A percentile compares a stretch with the other conserved stretches of the same genome.
Conservation (phyloP, 1,140 invertebrate genomes). For the Zaprionus tsacasi region DNA sequence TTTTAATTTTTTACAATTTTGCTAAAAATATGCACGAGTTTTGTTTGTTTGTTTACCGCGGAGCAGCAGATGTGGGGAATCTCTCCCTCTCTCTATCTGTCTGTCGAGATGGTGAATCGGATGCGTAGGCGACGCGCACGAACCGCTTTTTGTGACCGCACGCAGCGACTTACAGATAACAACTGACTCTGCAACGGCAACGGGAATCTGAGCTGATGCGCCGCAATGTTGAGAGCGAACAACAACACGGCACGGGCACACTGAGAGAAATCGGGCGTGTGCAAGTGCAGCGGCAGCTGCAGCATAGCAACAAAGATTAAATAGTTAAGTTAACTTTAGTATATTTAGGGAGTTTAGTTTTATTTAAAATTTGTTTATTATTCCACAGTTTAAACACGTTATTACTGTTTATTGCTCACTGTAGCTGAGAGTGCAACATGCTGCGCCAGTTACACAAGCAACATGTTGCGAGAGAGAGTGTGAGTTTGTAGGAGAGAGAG, state of each 20-base stretch:
- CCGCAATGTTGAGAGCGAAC: constrained; percentile 52
- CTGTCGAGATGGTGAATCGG: background rate
- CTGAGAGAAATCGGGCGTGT: constrained; percentile 31
- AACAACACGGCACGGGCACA: constrained; percentile 49
- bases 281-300: background rate
- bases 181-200: constrained; percentile 62
- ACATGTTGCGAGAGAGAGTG: constrained; percentile 31
- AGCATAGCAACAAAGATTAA: background rate
- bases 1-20: background rate
- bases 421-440: constrained; percentile 39
- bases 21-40: constrained; percentile 18
- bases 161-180: constrained; percentile 75
- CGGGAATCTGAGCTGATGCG: constrained; percentile 64
- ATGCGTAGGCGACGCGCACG: constrained; percentile 21
- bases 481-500: constrained; percentile 13
- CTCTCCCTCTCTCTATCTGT: constrained; percentile 10
- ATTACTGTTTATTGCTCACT: constrained; percentile 1
- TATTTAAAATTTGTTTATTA: background rate
- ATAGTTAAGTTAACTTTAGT: background rate
- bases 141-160: constrained; percentile 42
- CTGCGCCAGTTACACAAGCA: constrained; percentile 26
- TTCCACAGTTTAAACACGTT: background rate
- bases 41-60: constrained; percentile 32
- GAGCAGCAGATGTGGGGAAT: constrained; percentile 3
- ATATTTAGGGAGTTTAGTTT: background rate